Percentiles rank a stretch among this genome's conserved stretches.
Conservation (phyloP, 92 coral and sea anemone genomes). For the Hydrozoanthus gracilis region DNA sequence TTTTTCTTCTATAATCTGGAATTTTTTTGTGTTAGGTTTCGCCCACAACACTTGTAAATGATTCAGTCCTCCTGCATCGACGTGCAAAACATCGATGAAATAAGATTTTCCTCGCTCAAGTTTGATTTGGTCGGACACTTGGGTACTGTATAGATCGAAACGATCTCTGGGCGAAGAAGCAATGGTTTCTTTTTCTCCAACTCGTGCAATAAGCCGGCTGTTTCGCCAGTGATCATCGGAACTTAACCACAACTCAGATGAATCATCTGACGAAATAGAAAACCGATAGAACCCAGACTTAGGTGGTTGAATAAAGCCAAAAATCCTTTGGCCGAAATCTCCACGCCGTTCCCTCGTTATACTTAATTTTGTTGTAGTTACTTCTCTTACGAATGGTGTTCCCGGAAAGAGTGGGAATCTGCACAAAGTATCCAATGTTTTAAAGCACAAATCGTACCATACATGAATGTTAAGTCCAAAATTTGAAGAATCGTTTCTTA, state of each 20-base stretch:
- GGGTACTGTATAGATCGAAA: conserved; percentile 1
- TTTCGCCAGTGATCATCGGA: background rate
- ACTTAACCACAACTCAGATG: conserved; percentile 23
- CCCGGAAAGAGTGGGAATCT: conserved; percentile 1
- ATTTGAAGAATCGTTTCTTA: background rate
- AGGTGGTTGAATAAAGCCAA: conserved; percentile 28
- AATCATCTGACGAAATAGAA: conserved; percentile 13
- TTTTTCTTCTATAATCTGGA: background rate
- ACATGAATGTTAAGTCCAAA: conserved; percentile 17
- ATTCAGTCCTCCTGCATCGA: conserved; percentile 9
- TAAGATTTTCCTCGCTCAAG: background rate
- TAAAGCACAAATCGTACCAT: conserved; percentile 11
- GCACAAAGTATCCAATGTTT: conserved; percentile 12
- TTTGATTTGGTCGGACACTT: background rate
- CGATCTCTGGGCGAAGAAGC: conserved; percentile 1
- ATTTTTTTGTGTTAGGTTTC: background rate
- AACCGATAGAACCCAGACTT: conserved; percentile 17
- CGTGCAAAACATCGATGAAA: conserved; percentile 27
- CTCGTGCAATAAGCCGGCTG: conserved; percentile 19
- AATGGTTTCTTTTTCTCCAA: background rate
- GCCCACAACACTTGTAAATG: conserved; percentile 26
- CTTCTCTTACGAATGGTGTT: conserved; percentile 1
- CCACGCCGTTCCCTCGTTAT: background rate
- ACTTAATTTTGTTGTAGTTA: background rate
- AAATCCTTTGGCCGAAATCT: conserved; percentile 27